phyloP scores from a whole-genome alignment of 2,797 vertebrate species.

The Pseudotriccus pelzelni region DNA sequence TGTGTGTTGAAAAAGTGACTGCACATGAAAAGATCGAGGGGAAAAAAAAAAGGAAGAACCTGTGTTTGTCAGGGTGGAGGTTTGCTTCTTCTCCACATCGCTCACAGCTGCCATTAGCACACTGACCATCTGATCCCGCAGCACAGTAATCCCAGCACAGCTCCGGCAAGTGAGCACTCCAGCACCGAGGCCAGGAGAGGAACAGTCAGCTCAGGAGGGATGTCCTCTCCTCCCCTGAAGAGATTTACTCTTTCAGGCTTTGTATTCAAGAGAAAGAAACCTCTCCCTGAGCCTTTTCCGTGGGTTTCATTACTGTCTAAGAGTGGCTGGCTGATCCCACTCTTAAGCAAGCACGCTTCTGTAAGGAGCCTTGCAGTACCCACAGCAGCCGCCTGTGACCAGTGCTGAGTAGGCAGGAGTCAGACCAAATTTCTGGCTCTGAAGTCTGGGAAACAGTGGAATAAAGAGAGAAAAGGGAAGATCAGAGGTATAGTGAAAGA shows the following conservation, averaged over 20 bases:
- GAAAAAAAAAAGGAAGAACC: not conserved
- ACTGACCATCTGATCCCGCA: accelerated
- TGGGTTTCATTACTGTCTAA: not conserved
- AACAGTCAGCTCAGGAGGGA: accelerated
- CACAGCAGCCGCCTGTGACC: not conserved
- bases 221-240: not conserved
- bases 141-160: accelerated
- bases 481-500: not conserved
- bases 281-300: not conserved
- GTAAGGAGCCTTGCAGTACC: not conserved
- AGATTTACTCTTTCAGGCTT: not conserved
- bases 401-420: not conserved
- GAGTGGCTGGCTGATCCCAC: not conserved
- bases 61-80: not conserved
- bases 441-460: not conserved
- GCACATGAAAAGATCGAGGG: not conserved
- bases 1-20: not conserved
- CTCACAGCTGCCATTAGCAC: not conserved
- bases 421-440: not conserved
- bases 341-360: not conserved
- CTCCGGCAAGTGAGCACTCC: accelerated
- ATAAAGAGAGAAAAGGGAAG: not conserved
- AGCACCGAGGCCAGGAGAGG: accelerated
- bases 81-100: not conserved
- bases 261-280: not conserved